A percentile compares a stretch with the other conserved stretches of the same genome.
phyloP scores from a whole-genome alignment of 2,797 vertebrate species.

The Macrochelys suwanniensis region DNA sequence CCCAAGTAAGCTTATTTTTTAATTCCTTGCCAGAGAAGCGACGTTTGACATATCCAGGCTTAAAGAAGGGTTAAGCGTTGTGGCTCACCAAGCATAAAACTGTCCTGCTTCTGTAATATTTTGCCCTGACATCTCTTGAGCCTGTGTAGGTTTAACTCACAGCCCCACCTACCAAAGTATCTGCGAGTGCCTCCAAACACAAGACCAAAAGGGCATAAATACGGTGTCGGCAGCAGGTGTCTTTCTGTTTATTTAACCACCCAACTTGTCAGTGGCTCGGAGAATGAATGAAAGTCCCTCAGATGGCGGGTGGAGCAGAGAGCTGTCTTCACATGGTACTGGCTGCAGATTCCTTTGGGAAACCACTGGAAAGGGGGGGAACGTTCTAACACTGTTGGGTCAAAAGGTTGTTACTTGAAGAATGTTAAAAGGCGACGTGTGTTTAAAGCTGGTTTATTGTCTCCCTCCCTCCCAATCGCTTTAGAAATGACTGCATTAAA shows the following conservation, averaged over 20 bases:
- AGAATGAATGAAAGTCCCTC: not conserved
- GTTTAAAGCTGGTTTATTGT: not conserved
- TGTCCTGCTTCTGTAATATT: conserved; percentile 8
- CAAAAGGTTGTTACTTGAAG: not conserved
- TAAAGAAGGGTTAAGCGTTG: conserved; percentile 61
- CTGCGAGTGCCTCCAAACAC: conserved; percentile 9
- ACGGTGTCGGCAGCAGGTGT: not conserved
- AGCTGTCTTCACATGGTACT: not conserved
- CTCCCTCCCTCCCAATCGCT: not conserved
- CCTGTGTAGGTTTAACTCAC: conserved; percentile 14
- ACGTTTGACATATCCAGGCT: conserved; percentile 53
- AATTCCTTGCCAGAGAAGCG: conserved; percentile 56
- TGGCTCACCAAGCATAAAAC: conserved; percentile 44
- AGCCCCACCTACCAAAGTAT: not conserved
- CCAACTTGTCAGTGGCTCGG: not conserved
- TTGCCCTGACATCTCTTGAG: not conserved
- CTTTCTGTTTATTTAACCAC: conserved; percentile 24
- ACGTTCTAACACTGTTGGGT: not conserved
- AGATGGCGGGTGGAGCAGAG: not conserved
- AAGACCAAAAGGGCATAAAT: not conserved
- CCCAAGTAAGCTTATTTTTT: conserved; percentile 48
- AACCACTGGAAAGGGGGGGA: not conserved
- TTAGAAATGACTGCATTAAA: not conserved
- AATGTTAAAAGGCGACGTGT: not conserved
- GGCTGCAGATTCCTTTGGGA: not conserved